These are phyloP conservation scores for Hassar affinis DNA, from an alignment of 2,113 vertebrate species.

Conservation along the genomic window DNA sequence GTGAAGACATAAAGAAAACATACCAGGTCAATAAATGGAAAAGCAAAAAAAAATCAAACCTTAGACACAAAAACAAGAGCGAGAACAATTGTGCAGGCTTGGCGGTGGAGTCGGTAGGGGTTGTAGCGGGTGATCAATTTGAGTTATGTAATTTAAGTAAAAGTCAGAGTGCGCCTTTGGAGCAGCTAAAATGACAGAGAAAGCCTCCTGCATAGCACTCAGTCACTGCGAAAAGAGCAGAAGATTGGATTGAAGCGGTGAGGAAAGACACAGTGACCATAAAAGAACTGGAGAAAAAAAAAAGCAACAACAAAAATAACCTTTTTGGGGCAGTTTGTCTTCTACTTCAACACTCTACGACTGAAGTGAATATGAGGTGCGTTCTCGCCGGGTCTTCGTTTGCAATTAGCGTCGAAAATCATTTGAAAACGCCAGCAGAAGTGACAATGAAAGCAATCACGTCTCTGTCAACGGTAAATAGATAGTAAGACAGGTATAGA, in stretches of 20 bases:
- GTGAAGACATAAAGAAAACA: neutral
- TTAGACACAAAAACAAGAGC: constrained; percentile 7
- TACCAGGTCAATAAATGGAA: too few species aligned
- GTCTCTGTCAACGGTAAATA: constrained; percentile 8
- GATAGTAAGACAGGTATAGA: constrained; percentile 58
- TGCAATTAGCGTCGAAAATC: neutral
- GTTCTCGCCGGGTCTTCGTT: neutral
- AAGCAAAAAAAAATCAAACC: too few species aligned
- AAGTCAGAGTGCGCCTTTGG: constrained; percentile 27
- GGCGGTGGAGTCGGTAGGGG: neutral
- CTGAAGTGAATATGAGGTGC: neutral
- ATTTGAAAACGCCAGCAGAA: constrained; percentile 3
- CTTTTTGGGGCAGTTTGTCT: neutral
- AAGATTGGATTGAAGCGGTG: neutral
- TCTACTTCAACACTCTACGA: neutral
- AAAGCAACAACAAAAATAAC: neutral
- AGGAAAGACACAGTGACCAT: neutral
- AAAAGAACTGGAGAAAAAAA: neutral
- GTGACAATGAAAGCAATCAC: constrained; percentile 42
- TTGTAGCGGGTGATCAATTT: constrained; percentile 23
- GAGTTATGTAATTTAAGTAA: constrained; percentile 37
- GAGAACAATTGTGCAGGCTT: constrained; percentile 16
- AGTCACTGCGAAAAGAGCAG: neutral
- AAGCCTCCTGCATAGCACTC: neutral
- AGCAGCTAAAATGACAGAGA: constrained; percentile 12